Base-by-base conservation (phyloP, 2,888 invertebrate genomes). In the Andrena dorsata region DNA sequence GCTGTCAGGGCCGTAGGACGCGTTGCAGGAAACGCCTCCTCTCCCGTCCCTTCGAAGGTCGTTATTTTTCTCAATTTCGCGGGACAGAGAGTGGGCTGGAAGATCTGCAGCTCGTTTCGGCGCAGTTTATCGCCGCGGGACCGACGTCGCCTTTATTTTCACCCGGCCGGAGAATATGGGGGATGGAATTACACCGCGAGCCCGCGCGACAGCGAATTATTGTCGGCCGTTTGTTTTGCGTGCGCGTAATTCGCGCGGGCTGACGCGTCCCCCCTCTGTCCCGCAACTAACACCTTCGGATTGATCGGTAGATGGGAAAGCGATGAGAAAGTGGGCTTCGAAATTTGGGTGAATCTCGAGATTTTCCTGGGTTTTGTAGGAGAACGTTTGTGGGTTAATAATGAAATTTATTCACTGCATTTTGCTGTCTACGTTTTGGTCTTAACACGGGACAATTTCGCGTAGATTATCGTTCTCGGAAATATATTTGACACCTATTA, bases 51-150 rank as follows among this genome's bases (percentile, higher is more conserved):
- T 80, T 70, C 72, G 53, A 26, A 64, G 56, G 51, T 71, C 84
- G 83, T 84, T 85, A 86, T 87, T 87, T 86, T 73, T 73, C 80
- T 82, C 82, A 86, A 90, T 87, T 81, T 83, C 80, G 79, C 65
- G 73, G 61, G 53, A 26, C 23, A 61, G 23, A 26, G 49, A 53
- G 41, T n/a, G 8, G 4, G 47, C 10, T 6, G 32, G 61, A 41
- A 26, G 53, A 76, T 41, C 20, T 47, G 23, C 13, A 35, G 76
- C 28, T 35, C 64, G 60, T 75, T 49, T 76, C 51, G 78, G 74
- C 76, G 76, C 83, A 82, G 76, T 90, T 88, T 88, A 87, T 87
- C 82, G 74, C n/a, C 56, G 30, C 10, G 35, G 61, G 8, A 41
- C 63, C 47, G 56, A 51, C 68, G 63, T 47, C 28, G 60, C 56